Evolutionary conservation across 1,140 invertebrate genomes (phyloP).

Genomic region (Drosophila busckii): DNA sequence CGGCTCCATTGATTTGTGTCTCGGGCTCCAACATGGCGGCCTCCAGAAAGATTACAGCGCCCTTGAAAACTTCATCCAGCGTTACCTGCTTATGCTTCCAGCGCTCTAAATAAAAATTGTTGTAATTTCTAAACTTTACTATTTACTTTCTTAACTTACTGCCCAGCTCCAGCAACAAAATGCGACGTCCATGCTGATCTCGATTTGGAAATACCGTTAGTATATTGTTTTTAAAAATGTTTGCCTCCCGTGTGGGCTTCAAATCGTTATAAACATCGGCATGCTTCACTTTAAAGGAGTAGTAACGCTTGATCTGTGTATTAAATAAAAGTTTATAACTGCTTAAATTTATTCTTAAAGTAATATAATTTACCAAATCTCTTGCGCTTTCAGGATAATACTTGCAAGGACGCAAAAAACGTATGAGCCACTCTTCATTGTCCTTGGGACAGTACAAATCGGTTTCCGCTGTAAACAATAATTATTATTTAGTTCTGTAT

Average conservation of each 20-base stretch:
- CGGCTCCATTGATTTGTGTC: conserved; percentile 87
- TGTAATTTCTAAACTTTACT: neutral
- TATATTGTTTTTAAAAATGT: conserved; percentile 88
- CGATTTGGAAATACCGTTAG: conserved; percentile 87
- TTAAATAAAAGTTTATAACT: neutral
- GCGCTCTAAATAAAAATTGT: conserved; percentile 82
- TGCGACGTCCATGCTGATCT: conserved; percentile 86
- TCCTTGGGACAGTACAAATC: conserved; percentile 85
- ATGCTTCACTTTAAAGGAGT: conserved; percentile 88
- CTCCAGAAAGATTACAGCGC: conserved; percentile 88
- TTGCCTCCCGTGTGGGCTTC: conserved; percentile 85
- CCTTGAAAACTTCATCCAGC: conserved; percentile 90
- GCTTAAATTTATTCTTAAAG: no score
- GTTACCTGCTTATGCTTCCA: conserved; percentile 90
- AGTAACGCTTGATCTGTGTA: conserved; percentile 87
- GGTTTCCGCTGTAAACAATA: conserved; percentile 82
- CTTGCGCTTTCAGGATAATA: conserved; percentile 89
- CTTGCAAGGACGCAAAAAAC: conserved; percentile 88
- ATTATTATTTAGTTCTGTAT: neutral
- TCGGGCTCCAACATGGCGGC: conserved; percentile 88
- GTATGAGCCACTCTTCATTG: conserved; percentile 86
- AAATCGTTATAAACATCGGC: conserved; percentile 85
- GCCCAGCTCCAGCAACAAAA: conserved; percentile 88
- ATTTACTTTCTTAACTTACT: conserved; percentile 81
- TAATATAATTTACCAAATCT: conserved; percentile 82